phyloP scores from a whole-genome alignment of 2,113 vertebrate genomes.

The Xiphias gladius region DNA sequence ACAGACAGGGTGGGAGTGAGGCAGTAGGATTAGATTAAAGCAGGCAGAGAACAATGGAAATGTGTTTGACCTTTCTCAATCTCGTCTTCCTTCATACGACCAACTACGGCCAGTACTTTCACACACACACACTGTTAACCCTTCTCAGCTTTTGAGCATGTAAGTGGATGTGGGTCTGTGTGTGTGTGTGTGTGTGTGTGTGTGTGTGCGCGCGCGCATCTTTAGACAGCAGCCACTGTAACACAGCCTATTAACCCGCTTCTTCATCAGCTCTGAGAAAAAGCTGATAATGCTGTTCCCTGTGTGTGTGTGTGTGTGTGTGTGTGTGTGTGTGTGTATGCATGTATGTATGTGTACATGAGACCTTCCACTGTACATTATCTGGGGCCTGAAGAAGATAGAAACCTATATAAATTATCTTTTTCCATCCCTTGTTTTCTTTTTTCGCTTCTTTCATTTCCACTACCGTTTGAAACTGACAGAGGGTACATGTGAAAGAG shows the following conservation, averaged over 20 bases:
- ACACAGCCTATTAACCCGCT: constrained; percentile 35
- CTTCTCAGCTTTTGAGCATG: constrained; percentile 20
- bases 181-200: constrained; percentile 23
- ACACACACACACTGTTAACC: constrained; percentile 51
- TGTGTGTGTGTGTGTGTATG: too few species aligned
- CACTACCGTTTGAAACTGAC: constrained; percentile 3
- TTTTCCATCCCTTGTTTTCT: constrained; percentile 15
- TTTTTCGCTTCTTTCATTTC: neutral
- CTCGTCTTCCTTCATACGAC: constrained; percentile 42
- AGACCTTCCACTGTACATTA: constrained; percentile 22
- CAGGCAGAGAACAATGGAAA: constrained; percentile 57
- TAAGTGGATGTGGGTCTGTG: constrained; percentile 13
- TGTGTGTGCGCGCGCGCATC: neutral
- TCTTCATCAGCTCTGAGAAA: constrained; percentile 52
- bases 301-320: constrained; percentile 6
- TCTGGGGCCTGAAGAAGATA: constrained; percentile 29
- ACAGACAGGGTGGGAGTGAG: constrained; percentile 47
- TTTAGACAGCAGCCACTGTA: neutral
- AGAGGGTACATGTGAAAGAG: constrained; percentile 43
- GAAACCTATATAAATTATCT: constrained; percentile 21
- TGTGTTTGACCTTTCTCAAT: constrained; percentile 62
- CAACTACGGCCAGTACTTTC: constrained; percentile 40
- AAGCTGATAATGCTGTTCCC: constrained; percentile 47
- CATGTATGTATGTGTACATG: neutral
- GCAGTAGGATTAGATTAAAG: constrained; percentile 65